These are phyloP conservation scores for Cataglyphis cursor DNA, from an alignment of 2,888 invertebrate species.

Conservation along the genomic window DNA sequence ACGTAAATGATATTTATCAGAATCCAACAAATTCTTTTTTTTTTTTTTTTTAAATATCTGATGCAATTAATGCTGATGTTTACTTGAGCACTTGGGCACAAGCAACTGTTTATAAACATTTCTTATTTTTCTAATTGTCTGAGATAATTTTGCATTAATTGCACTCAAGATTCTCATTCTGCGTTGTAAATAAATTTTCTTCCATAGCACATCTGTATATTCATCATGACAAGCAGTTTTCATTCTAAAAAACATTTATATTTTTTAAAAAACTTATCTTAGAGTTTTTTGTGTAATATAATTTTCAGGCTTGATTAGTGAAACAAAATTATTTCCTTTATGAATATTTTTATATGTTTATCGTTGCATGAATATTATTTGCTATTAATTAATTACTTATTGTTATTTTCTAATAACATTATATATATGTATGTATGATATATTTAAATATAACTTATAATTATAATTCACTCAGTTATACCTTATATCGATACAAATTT, in stretches of 20 bases:
- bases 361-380: neutral
- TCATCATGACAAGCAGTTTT: neutral
- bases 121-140: constrained; percentile 3
- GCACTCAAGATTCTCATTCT: neutral
- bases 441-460: constrained; percentile 19
- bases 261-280: neutral
- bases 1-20: constrained; percentile 15
- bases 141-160: neutral
- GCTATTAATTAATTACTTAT: neutral
- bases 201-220: neutral
- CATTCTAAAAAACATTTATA: neutral
- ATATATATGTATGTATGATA: neutral
- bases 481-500: constrained; percentile 34
- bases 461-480: constrained; percentile 15
- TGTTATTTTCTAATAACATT: neutral
- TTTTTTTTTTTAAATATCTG: neutral
- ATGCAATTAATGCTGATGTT: constrained; percentile 25
- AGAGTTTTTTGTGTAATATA: neutral
- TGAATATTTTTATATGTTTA: neutral
- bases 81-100: neutral
- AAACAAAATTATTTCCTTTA: neutral
- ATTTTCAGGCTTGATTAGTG: neutral
- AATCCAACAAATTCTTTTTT: neutral
- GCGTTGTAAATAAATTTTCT: constrained; percentile 2
- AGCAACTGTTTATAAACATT: neutral